Evolutionary conservation across 1,140 invertebrate species (phyloP).

Genomic region (Mylabris phalerata): DNA sequence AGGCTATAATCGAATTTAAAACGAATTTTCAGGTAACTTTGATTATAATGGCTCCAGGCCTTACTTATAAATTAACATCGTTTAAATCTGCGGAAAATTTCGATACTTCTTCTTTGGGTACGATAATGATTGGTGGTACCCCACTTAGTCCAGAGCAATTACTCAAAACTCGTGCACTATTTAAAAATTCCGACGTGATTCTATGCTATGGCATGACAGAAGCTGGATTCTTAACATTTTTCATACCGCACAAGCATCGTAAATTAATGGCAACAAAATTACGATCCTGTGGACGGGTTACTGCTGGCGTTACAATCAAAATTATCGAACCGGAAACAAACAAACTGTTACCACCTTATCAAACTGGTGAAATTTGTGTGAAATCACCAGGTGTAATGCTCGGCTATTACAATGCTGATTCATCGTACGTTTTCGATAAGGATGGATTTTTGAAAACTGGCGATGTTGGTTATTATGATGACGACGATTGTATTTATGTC

Average conservation of each 20-base stretch:
- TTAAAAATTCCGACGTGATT: too few species aligned
- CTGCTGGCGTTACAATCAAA: slow-evolving; percentile 6
- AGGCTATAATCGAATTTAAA: too few species aligned
- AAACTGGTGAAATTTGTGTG: slow-evolving; percentile 23
- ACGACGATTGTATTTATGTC: slow-evolving; percentile 56
- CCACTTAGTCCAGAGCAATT: too few species aligned
- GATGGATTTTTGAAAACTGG: slow-evolving; percentile 71
- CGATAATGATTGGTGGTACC: too few species aligned
- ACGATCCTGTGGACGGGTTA: slow-evolving; percentile 1
- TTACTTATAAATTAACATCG: too few species aligned
- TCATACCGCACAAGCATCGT: neutral
- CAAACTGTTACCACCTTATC: slow-evolving; percentile 18
- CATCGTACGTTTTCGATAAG: slow-evolving; percentile 43
- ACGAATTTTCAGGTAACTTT: too few species aligned
- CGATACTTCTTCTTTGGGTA: too few species aligned
- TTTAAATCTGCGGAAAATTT: too few species aligned
- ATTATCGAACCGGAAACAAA: slow-evolving; percentile 21
- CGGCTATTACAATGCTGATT: slow-evolving; percentile 19
- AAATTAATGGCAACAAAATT: neutral
- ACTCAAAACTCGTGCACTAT: too few species aligned
- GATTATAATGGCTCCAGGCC: too few species aligned
- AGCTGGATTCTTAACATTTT: neutral
- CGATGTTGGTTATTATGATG: slow-evolving; percentile 61
- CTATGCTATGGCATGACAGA: slow-evolving; percentile 6
- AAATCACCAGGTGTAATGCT: slow-evolving; percentile 11